phyloP scores from a whole-genome alignment of 1,140 invertebrate species.

The Aporrectodea caliginosa region DNA sequence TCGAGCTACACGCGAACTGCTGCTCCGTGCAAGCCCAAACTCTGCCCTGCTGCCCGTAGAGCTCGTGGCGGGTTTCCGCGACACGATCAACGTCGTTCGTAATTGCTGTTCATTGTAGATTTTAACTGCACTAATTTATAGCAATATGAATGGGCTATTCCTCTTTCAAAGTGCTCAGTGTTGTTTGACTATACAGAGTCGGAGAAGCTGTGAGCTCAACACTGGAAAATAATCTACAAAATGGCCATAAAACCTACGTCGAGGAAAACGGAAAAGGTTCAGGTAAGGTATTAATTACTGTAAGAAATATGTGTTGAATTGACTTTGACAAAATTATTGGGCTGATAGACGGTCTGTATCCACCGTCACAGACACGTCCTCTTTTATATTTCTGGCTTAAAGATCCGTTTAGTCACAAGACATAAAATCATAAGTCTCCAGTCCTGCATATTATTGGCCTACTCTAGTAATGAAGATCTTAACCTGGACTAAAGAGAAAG shows the following conservation, averaged over 20 bases:
- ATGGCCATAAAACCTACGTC: not conserved
- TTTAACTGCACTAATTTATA: too few species aligned
- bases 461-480: too few species aligned
- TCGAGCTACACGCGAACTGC: too few species aligned
- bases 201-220: not conserved
- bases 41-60: too few species aligned
- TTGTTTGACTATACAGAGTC: conserved; percentile 20
- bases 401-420: too few species aligned
- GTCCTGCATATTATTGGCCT: too few species aligned
- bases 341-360: not conserved
- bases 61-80: too few species aligned
- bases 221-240: not conserved
- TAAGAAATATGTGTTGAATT: not conserved
- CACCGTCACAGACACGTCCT: not conserved
- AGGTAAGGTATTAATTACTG: not conserved
- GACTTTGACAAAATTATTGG: not conserved
- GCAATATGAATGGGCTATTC: not conserved
- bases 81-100: too few species aligned
- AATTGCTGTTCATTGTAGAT: too few species aligned
- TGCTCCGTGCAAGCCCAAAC: too few species aligned
- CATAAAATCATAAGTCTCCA: too few species aligned
- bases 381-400: not conserved
- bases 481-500: too few species aligned
- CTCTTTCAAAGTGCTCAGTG: not conserved
- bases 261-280: not conserved